Base-by-base conservation (phyloP, 2,113 vertebrate genomes). In the Ammospiza caudacuta region DNA sequence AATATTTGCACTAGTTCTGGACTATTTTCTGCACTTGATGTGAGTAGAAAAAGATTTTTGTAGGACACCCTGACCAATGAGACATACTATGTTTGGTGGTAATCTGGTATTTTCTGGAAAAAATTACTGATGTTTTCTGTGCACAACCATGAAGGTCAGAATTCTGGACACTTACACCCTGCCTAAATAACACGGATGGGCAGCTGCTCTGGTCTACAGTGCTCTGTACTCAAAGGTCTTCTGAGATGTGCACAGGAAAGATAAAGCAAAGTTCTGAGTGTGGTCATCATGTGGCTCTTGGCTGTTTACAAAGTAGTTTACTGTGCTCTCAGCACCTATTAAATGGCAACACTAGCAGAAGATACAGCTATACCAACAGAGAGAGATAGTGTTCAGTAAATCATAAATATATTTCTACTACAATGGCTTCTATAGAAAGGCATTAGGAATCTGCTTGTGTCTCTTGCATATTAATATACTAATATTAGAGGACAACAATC, bases 191-290 rank as follows among this genome's bases (percentile, higher is more conserved):
- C 63, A 52, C 20, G 69, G 11, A 33, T 73, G 67, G 19, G 19
- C 39, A 41, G 27, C 47, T 80, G 44, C 47, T 29, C 14, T 78
- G n/a, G 33, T 37, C 9, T 37, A 6, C 9, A 14, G 41, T 25
- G 25, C 11, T 80, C 46, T 75, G 29, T 51, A 28, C 41, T 62
- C 33, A 20, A 0, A 4, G 15, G 10, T 70, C 31, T 83, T 92
- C 43, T 24, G 33, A 81, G 39, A 8, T 0, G 3, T 0, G 0
- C 17, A 16, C 5, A 49, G 27, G 18, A 76, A 69, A 54, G 33
- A 31, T 39, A 41, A 63, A 61, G 11, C 11, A 9, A 54, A 58
- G n/a, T 58, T 75, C 49, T 8, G 29, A 49, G 12, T 28, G 19
- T 87, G 25, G 21, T 79, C 8, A 37, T 84, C 61, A 21, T 19